A percentile compares a stretch with the other conserved stretches of the same genome.
phyloP scores from a whole-genome alignment of 2,888 invertebrate genomes.

The Clusia tigrina region DNA sequence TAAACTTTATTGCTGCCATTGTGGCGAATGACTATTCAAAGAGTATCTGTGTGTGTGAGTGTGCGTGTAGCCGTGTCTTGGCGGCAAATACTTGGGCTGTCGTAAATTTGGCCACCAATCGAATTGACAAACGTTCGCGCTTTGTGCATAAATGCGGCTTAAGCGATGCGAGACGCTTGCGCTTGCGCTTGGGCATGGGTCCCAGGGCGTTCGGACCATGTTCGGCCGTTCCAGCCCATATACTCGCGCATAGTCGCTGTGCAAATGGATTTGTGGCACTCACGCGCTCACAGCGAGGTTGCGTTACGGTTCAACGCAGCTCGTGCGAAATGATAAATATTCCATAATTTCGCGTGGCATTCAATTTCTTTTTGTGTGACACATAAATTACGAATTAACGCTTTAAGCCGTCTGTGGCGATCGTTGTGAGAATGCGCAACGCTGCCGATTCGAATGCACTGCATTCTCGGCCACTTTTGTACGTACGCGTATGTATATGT shows the following conservation, averaged over 20 bases:
- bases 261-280: slow-evolving; percentile 16
- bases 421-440: background rate
- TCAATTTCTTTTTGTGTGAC: slow-evolving; percentile 64
- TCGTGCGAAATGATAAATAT: slow-evolving; percentile 63
- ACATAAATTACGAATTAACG: slow-evolving; percentile 66
- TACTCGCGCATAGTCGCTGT: slow-evolving; percentile 20
- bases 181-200: background rate
- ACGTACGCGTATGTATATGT: no score
- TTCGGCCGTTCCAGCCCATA: slow-evolving; percentile 26
- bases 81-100: slow-evolving; percentile 46
- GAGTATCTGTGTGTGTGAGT: background rate
- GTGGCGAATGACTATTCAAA: slow-evolving; percentile 17
- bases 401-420: slow-evolving; percentile 61
- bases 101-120: slow-evolving; percentile 43
- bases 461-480: no score
- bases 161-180: slow-evolving; percentile 20
- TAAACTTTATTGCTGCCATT: slow-evolving; percentile 44
- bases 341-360: slow-evolving; percentile 65
- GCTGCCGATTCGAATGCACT: background rate
- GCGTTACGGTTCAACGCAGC: slow-evolving; percentile 35
- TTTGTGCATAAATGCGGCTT: slow-evolving; percentile 36
- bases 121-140: slow-evolving; percentile 54
- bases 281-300: slow-evolving; percentile 21
- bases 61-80: slow-evolving; percentile 34
- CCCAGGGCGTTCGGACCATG: slow-evolving; percentile 31